Evolutionary conservation across 2,888 invertebrate species (phyloP).

Genomic region (Lasioglossum marginatum): DNA sequence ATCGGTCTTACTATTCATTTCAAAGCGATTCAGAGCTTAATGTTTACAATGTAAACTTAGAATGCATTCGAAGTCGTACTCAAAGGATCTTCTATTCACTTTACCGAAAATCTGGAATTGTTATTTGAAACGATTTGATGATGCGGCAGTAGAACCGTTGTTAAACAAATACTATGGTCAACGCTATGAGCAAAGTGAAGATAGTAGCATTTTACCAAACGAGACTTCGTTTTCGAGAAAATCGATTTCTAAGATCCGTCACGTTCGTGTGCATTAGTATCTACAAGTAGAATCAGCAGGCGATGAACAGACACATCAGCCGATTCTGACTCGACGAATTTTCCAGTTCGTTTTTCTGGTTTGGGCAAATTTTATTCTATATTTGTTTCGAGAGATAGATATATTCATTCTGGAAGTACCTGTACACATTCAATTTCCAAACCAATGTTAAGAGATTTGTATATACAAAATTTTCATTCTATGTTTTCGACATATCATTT

Average conservation of each 20-base stretch:
- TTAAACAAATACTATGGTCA: neutral
- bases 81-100: neutral
- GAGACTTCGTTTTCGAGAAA: neutral
- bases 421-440: neutral
- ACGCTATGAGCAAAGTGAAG: neutral
- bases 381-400: neutral
- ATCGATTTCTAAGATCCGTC: neutral
- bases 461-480: neutral
- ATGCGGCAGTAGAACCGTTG: neutral
- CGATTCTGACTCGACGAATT: neutral
- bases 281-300: neutral
- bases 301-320: neutral
- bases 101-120: neutral
- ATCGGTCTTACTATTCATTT: conserved; percentile 5
- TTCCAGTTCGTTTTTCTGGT: neutral
- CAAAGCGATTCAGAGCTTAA: conserved; percentile 39
- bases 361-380: neutral
- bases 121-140: neutral
- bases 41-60: conserved; percentile 17
- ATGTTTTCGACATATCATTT: too few species aligned
- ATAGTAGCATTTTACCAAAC: neutral
- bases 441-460: neutral
- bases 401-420: neutral
- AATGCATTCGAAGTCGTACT: neutral
- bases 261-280: neutral